Evolutionary conservation across 2,888 invertebrate species (phyloP), one percentile per base, ranked within the genome.

Genomic region (Stenoptilia bipunctidactyla): DNA sequence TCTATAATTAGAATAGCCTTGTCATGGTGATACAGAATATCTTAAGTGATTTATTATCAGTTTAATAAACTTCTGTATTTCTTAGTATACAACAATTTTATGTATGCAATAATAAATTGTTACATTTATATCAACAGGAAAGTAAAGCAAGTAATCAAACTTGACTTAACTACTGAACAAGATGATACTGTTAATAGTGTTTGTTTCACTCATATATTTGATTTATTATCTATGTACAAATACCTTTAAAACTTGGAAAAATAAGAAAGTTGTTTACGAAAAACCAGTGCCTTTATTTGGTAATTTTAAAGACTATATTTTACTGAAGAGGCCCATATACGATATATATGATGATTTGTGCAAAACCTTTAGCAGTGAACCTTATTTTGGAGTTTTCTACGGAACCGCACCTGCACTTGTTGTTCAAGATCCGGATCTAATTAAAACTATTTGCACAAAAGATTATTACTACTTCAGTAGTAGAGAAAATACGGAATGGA

Each of bases 381-480:
- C 70, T 0, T 60, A 63, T 27, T 47, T 74, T 1, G 74, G 74
- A n/a, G 58, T 61, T 0, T 73, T 50, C 37, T 68, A 52, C 20
- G 70, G 71, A 1, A 66, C 71, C 0, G 64, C 69, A 27, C 71
- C 73, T 0, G 59, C 56, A 0, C 58, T 68, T 1, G 47, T 72
- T 1, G 50, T 65, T 0, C 49, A 63, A 15, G 62, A 63, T 25
- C 69, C 66, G 0, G 61, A 63, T 6, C 39, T 70, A 3, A 41
- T 72, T 5, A 71, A 58, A 36, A 40, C 50, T 1, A 39, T 62
- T 1, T 40, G 49, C 5, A 48, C 57, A 0, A 56, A 58, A 35
- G 58, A 61, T 25, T 59, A 55, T 40, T 52, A 53, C 20, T 57
- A 51, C 38, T 64, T 61, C 42, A 56, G 42, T 40, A 48, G 53